Percentiles rank a stretch among this genome's conserved stretches.
These are phyloP conservation scores for Leptinotarsa tumamoca DNA, from an alignment of 2,888 invertebrate species.

Conservation along the genomic window DNA sequence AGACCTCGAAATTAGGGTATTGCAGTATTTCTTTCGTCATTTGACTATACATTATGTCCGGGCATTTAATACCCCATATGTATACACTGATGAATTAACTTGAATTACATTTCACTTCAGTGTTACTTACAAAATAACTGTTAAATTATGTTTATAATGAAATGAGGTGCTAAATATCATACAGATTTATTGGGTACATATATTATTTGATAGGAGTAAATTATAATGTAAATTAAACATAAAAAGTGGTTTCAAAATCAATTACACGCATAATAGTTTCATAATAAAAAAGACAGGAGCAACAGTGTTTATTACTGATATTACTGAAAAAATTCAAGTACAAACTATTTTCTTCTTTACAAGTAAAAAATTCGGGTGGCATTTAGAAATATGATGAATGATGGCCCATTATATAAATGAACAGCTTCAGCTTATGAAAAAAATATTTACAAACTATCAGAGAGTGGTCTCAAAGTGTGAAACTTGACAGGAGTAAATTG, in stretches of 20 bases:
- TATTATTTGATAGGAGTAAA: constrained; percentile 6
- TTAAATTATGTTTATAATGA: constrained; percentile 12
- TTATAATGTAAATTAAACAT: not conserved
- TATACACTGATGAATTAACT: not conserved
- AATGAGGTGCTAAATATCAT: constrained; percentile 11
- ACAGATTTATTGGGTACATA: constrained; percentile 6
- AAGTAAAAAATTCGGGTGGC: not conserved
- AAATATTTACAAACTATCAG: constrained; percentile 33
- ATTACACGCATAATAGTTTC: not conserved
- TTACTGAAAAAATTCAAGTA: not conserved
- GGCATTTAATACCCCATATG: too few relatives aligned
- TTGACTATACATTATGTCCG: too few relatives aligned
- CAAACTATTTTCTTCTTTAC: not conserved
- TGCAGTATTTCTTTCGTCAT: too few relatives aligned
- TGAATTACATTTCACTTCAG: not conserved
- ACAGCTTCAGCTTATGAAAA: not conserved
- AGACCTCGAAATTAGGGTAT: too few relatives aligned
- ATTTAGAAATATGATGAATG: not conserved
- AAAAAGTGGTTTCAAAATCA: not conserved
- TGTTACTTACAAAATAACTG: constrained; percentile 13
- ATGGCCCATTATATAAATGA: not conserved
- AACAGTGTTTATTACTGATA: not conserved
- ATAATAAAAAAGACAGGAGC: not conserved
- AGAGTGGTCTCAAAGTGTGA: not conserved
- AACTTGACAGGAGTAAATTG: not conserved